Conservation (phyloP, 2,797 vertebrate genomes). For the Notoglanidium macrostoma region DNA sequence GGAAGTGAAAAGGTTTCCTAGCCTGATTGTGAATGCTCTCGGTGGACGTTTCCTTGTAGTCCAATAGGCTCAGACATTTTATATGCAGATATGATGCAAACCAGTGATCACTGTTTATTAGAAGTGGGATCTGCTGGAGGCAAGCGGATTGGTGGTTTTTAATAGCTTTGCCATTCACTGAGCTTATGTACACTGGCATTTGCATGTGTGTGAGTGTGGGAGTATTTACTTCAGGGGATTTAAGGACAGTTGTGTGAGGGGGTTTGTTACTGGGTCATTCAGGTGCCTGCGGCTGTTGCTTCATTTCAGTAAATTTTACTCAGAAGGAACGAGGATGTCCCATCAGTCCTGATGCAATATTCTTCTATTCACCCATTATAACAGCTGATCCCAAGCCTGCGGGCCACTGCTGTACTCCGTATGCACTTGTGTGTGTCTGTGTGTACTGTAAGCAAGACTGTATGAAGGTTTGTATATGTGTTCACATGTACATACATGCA, state of each 20-base stretch:
- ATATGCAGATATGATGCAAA: constrained; percentile 33
- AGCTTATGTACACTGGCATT: constrained; percentile 15
- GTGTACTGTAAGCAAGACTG: constrained; percentile 3
- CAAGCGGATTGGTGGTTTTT: constrained; percentile 25
- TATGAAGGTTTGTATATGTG: constrained; percentile 18
- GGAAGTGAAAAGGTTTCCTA: constrained; percentile 6
- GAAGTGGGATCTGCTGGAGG: constrained; percentile 9
- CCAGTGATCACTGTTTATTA: constrained; percentile 25
- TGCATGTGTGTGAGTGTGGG: background rate
- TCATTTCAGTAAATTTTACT: constrained; percentile 56
- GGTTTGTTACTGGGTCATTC: constrained; percentile 72
- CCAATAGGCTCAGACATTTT: background rate
- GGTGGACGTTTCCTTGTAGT: background rate
- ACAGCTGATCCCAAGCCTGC: constrained; percentile 59
- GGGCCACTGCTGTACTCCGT: constrained; percentile 40
- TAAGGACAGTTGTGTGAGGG: constrained; percentile 58
- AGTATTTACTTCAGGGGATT: constrained; percentile 63
- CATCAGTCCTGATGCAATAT: constrained; percentile 52
- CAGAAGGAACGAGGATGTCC: constrained; percentile 37
- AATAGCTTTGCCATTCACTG: constrained; percentile 35
- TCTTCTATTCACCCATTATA: constrained; percentile 51
- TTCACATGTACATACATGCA: background rate
- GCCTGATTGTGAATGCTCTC: background rate
- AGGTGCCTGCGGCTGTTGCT: constrained; percentile 61
- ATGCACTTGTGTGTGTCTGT: constrained; percentile 27